Conservation (phyloP, 1,140 invertebrate species). For the Batillaria attramentaria region DNA sequence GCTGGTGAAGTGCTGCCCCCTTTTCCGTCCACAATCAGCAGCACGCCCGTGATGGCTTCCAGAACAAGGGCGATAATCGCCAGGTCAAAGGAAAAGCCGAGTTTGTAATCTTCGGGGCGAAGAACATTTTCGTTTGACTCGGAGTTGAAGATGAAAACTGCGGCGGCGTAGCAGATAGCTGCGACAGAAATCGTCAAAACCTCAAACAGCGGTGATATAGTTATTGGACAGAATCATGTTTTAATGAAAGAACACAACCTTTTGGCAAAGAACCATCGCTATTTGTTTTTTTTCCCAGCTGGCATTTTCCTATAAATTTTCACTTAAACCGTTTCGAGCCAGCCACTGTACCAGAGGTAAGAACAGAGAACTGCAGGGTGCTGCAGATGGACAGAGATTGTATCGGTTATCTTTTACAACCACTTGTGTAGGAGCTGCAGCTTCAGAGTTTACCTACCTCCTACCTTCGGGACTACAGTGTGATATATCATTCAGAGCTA, state of each 20-base stretch:
- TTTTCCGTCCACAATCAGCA: slow-evolving; percentile 16
- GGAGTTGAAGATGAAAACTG: slow-evolving; percentile 35
- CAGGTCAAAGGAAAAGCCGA: slow-evolving; percentile 33
- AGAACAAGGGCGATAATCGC: slow-evolving; percentile 33
- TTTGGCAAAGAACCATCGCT: too few relatives aligned
- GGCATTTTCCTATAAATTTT: too few relatives aligned
- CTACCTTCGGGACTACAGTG: too few relatives aligned
- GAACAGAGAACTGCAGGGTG: neutral
- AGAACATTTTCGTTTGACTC: neutral
- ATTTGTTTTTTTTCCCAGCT: too few relatives aligned
- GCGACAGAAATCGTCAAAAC: neutral
- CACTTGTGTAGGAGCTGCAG: too few relatives aligned
- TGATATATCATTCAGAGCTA: too few relatives aligned
- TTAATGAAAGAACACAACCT: too few relatives aligned
- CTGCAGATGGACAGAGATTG: neutral
- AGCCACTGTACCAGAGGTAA: neutral
- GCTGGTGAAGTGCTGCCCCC: too few relatives aligned
- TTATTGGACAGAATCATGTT: too few relatives aligned
- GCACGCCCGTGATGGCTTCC: slow-evolving; percentile 12
- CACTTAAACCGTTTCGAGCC: too few relatives aligned
- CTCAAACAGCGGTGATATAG: too few relatives aligned
- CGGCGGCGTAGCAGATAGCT: slow-evolving; percentile 32
- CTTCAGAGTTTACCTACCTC: too few relatives aligned
- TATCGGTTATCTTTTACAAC: neutral
- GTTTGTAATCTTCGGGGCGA: neutral